Evolutionary conservation across 2,888 invertebrate genomes (phyloP), one percentile per base, ranked within the genome.

Genomic region (Psococerastis gibbosa): DNA sequence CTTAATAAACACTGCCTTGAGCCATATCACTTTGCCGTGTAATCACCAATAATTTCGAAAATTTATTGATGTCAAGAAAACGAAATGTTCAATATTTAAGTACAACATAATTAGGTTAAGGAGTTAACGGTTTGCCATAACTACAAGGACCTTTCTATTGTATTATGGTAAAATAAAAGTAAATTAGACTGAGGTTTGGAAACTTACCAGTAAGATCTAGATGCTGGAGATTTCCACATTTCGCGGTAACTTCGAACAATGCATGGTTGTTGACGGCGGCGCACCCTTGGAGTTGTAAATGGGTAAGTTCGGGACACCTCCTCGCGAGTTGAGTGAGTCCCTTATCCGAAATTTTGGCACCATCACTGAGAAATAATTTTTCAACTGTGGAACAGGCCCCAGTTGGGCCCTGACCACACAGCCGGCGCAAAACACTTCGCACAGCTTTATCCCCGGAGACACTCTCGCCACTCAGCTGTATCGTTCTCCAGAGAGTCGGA

Each of bases 151-250:
- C n/a, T n/a, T n/a, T n/a, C n/a, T n/a, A n/a, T n/a, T n/a, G n/a
- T n/a, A n/a, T n/a, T n/a, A n/a, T n/a, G n/a, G n/a, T 38, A 38
- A 38, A 38, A 38, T 38, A 18, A 13, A 38, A 20, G 18, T 20
- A 35, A 35, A 11, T 11, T 22, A 41, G 16, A 3, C n/a, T n/a
- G n/a, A 44, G 42, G 46, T 42, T 42, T 20, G 38, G 43, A 18
- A 15, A 50, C 61, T 64, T 58, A 83, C 84, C 85, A 49, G 85
- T 82, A 17, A 87, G 71, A 62, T 88, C 85, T 41, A 89, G 70
- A 61, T 85, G 83, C 61, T 83, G 79, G 45, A 89, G 63, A 59
- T 82, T 82, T 49, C 73, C 70, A 58, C 87, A 81, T 55, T 78
- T 75, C 3, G 82, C 77, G 44, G 80, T 71, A 6, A 87, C 69